Percentiles rank a stretch among this genome's conserved stretches.
Evolutionary conservation across 2,113 vertebrate species (phyloP).

Genomic region (Spermophilus dauricus): DNA sequence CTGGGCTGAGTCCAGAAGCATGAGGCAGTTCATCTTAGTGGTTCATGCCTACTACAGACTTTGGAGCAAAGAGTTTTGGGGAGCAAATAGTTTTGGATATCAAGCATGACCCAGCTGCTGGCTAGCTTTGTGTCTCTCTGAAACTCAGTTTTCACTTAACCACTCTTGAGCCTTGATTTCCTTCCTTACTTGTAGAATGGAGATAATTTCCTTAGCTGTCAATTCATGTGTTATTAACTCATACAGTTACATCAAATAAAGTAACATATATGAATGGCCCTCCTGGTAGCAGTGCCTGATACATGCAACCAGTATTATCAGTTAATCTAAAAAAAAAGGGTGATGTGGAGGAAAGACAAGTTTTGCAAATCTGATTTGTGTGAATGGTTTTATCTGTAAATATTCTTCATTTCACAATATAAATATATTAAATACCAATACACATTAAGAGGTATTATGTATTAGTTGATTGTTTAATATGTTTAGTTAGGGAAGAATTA

Average conservation of each 20-base stretch:
- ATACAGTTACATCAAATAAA: not conserved
- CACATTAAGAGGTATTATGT: not conserved
- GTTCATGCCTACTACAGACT: not conserved
- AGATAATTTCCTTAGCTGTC: not conserved
- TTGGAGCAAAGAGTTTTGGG: not conserved
- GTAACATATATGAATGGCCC: not conserved
- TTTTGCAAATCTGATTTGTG: not conserved
- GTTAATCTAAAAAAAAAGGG: not conserved
- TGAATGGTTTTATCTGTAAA: not conserved
- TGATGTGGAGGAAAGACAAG: not conserved
- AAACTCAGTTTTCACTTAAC: not conserved
- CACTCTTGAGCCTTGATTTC: not conserved
- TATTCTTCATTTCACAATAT: not conserved
- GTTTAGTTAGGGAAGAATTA: not conserved
- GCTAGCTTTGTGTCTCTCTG: not conserved
- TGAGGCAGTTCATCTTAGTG: not conserved
- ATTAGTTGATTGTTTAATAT: not conserved
- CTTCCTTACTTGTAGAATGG: not conserved
- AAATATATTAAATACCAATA: slow-evolving; percentile 1
- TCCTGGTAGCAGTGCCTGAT: not conserved
- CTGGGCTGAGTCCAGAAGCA: not conserved
- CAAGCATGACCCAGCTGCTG: not conserved
- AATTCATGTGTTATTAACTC: not conserved
- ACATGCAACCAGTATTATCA: too few species aligned
- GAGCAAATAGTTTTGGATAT: not conserved